phyloP scores from a whole-genome alignment of 1,140 invertebrate genomes.

The Drosophila mauritiana region DNA sequence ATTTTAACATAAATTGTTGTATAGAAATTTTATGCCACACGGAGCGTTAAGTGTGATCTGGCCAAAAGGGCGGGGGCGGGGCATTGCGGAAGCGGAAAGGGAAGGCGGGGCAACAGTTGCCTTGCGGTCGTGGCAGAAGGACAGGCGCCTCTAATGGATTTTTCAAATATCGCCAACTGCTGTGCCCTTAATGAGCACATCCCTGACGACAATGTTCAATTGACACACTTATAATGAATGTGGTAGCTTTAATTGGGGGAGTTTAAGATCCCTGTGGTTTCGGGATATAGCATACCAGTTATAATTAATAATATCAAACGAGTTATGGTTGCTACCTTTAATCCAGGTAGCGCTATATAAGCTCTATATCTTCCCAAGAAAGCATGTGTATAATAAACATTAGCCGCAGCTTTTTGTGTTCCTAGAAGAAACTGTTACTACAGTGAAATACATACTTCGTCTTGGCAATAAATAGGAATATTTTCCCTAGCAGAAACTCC shows the following conservation, averaged over 20 bases:
- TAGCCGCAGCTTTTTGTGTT: neutral
- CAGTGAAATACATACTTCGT: neutral
- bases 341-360: too few relatives aligned
- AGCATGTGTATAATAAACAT: too few relatives aligned
- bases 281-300: neutral
- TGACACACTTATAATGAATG: constrained; percentile 22
- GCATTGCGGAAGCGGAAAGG: neutral
- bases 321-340: too few relatives aligned
- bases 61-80: neutral
- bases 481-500: neutral
- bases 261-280: neutral
- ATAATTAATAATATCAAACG: neutral
- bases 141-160: constrained; percentile 46
- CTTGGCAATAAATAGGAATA: constrained; percentile 7
- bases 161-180: constrained; percentile 53
- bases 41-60: constrained; percentile 67
- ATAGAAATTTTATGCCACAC: constrained; percentile 69
- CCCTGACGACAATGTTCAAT: constrained; percentile 52
- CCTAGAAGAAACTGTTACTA: neutral
- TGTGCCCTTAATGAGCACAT: constrained; percentile 62
- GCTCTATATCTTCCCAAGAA: too few relatives aligned
- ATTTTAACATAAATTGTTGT: constrained; percentile 72
- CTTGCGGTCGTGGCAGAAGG: constrained; percentile 26
- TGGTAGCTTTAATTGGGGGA: constrained; percentile 13
- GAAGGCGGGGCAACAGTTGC: constrained; percentile 25